phyloP scores from a whole-genome alignment of 2,888 invertebrate genomes.

The Tupiocoris notatus region DNA sequence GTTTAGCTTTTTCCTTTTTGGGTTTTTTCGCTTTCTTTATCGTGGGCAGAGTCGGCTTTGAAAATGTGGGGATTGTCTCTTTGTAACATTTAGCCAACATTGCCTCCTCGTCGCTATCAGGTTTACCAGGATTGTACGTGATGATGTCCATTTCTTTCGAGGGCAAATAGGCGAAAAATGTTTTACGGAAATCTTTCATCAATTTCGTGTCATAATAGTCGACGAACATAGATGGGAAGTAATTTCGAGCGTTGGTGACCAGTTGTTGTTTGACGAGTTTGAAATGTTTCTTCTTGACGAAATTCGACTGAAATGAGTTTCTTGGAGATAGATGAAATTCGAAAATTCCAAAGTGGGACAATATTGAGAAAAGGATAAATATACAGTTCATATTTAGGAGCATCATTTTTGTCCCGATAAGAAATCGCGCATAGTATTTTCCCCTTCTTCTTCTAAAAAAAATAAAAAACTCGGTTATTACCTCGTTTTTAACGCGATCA shows the following conservation, averaged over 20 bases:
- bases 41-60: background rate
- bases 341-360: too few relatives aligned
- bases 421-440: too few relatives aligned
- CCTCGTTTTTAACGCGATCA: conserved; percentile 25
- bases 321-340: too few relatives aligned
- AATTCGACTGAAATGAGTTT: conserved; percentile 31
- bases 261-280: conserved; percentile 42
- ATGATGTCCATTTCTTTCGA: conserved; percentile 45
- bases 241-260: conserved; percentile 45
- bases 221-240: conserved; percentile 45
- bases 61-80: background rate
- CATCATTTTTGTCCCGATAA: too few relatives aligned
- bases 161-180: conserved; percentile 47
- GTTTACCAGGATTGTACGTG: conserved; percentile 38
- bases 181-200: conserved; percentile 44
- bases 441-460: too few relatives aligned
- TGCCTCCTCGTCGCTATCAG: background rate
- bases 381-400: too few relatives aligned
- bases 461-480: too few relatives aligned
- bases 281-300: conserved; percentile 28
- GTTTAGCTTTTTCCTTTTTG: too few relatives aligned
- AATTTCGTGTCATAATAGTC: conserved; percentile 42
- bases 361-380: too few relatives aligned
- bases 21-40: too few relatives aligned
- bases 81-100: conserved; percentile 5